Conservation (phyloP, 2,113 vertebrate genomes). For the Epinephelus moara region DNA sequence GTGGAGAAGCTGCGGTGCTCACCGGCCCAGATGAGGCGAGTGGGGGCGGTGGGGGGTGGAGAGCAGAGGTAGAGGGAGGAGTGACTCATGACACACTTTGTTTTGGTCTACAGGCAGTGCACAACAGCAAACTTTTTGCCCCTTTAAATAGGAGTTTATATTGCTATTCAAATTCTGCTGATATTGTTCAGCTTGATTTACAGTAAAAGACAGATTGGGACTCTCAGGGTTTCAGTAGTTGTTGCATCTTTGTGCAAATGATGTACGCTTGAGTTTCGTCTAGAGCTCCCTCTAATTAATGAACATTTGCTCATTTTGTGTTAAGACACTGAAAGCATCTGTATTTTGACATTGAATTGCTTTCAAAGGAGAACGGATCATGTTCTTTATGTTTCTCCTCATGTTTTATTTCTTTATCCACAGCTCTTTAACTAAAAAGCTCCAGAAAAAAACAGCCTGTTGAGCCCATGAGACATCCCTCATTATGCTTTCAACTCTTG, state of each 20-base stretch:
- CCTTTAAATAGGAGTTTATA: neutral
- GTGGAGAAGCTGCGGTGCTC: too few relatives aligned
- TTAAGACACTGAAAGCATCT: neutral
- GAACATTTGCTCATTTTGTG: neutral
- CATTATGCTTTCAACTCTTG: constrained; percentile 25
- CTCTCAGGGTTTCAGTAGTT: neutral
- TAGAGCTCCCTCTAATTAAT: neutral
- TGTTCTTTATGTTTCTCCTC: neutral
- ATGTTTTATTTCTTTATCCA: neutral
- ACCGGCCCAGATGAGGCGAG: too few relatives aligned
- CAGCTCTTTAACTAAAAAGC: neutral
- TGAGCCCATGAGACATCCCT: neutral
- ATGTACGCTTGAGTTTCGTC: too few relatives aligned
- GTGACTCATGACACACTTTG: too few relatives aligned
- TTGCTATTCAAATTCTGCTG: neutral
- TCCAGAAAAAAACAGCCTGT: neutral
- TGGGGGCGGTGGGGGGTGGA: too few relatives aligned
- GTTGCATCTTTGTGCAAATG: neutral
- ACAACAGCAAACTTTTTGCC: too few relatives aligned
- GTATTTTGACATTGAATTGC: neutral
- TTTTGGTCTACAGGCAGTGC: too few relatives aligned
- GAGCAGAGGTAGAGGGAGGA: too few relatives aligned
- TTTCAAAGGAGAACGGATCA: neutral
- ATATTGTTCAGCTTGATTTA: neutral
- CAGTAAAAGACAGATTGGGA: neutral